Conservation (phyloP, 1,140 invertebrate genomes). For the Myzus persicae region DNA sequence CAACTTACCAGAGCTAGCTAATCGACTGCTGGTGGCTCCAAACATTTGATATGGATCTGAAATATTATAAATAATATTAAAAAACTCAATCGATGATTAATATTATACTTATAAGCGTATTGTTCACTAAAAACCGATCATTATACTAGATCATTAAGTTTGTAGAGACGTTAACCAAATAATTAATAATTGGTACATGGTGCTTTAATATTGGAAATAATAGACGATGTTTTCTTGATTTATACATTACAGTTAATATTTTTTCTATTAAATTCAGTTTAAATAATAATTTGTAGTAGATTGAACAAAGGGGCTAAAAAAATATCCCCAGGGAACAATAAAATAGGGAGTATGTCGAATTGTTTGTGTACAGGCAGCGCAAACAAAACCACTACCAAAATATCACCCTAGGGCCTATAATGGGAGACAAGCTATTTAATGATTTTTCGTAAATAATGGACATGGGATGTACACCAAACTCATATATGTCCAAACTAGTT, state of each 20-base stretch:
- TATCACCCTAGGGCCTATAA: conserved; percentile 36
- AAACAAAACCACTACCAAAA: conserved; percentile 50
- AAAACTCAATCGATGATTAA: too few species aligned
- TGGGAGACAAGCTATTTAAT: conserved; percentile 27
- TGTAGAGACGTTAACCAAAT: not conserved
- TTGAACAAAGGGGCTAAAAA: conserved; percentile 41
- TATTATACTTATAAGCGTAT: not conserved
- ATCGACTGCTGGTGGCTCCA: conserved; percentile 89
- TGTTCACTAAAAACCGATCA: not conserved
- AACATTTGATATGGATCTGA: conserved; percentile 97
- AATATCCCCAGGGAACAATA: conserved; percentile 40
- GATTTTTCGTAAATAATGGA: conserved; percentile 37
- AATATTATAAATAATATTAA: conserved; percentile 64
- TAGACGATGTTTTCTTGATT: not conserved
- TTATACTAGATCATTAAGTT: not conserved
- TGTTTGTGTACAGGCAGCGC: conserved; percentile 15
- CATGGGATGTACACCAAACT: not conserved
- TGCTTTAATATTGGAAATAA: not conserved
- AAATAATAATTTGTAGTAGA: conserved; percentile 19
- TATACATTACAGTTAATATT: not conserved
- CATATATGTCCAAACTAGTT: not conserved
- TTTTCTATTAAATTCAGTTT: conserved; percentile 30
- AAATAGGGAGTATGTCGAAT: conserved; percentile 33
- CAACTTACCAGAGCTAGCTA: conserved; percentile 86
- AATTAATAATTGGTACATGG: not conserved